A percentile compares a stretch with the other conserved stretches of the same genome.
Conservation (phyloP, 64 coral and sea anemone species). For the Hydrozoanthus tunicans region DNA sequence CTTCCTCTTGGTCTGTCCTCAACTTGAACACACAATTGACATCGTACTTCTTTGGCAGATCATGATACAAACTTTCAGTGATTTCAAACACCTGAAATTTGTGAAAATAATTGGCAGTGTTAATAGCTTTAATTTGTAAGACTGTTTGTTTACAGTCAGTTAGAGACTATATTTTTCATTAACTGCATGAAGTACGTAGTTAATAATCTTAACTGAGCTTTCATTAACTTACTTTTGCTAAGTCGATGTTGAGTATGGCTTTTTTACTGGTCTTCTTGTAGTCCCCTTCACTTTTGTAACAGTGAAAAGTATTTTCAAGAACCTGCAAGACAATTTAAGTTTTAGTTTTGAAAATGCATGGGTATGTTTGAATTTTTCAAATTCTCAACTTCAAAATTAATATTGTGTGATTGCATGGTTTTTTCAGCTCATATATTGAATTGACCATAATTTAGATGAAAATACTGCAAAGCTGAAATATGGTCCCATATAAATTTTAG, state of each 20-base stretch:
- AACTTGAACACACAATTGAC: constrained; percentile 49
- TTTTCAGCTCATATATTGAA: no score
- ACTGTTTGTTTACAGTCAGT: neutral
- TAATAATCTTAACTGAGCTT: neutral
- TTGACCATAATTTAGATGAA: no score
- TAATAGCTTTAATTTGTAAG: no score
- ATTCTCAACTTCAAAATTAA: neutral
- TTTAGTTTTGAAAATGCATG: neutral
- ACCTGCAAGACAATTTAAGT: neutral
- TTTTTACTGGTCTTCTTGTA: constrained; percentile 3
- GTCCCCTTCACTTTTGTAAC: constrained; percentile 18
- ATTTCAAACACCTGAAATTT: constrained; percentile 49
- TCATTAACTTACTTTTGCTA: neutral
- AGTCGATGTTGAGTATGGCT: neutral
- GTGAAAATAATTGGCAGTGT: neutral
- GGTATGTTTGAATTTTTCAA: no score
- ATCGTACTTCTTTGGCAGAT: constrained; percentile 6
- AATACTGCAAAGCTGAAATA: no score
- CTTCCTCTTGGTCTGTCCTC: constrained; percentile 28
- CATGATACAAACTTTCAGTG: constrained; percentile 39
- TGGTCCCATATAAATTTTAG: no score
- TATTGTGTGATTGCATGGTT: neutral
- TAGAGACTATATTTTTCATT: neutral
- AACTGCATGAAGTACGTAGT: neutral
- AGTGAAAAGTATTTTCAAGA: neutral